Evolutionary conservation across 2,113 vertebrate genomes (phyloP).

Genomic region (Manacus vitellinus): DNA sequence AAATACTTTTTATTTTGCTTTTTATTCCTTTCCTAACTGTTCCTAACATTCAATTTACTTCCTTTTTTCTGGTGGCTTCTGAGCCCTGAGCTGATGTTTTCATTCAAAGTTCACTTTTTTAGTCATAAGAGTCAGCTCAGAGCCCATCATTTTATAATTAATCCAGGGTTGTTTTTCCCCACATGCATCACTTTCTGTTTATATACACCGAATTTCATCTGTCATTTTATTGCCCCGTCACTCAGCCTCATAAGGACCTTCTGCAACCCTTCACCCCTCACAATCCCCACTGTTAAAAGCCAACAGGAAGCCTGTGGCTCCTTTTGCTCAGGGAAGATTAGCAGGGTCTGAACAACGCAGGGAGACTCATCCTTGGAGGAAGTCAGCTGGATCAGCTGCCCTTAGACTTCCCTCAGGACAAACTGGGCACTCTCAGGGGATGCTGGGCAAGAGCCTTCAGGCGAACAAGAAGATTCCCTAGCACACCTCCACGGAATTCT

Average conservation of each 20-base stretch:
- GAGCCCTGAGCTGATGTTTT: slow-evolving; percentile 18
- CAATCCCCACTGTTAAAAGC: slow-evolving; percentile 35
- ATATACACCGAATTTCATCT: slow-evolving; percentile 36
- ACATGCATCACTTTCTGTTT: slow-evolving; percentile 21
- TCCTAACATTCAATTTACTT: background rate
- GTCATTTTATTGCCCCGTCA: slow-evolving; percentile 53
- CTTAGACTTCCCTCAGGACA: background rate
- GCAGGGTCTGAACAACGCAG: background rate
- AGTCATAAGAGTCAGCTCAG: background rate
- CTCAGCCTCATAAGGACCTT: slow-evolving; percentile 53
- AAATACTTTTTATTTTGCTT: background rate
- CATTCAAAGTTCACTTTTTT: slow-evolving; percentile 29
- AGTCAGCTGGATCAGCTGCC: background rate
- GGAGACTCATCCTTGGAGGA: background rate
- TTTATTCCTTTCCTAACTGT: background rate
- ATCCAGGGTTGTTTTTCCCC: background rate
- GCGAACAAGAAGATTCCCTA: background rate
- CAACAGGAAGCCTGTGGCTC: slow-evolving; percentile 24
- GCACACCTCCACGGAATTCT: accelerated
- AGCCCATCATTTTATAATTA: background rate
- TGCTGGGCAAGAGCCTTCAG: background rate
- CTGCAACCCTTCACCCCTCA: slow-evolving; percentile 59
- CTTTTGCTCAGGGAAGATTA: background rate
- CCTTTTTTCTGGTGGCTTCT: background rate
- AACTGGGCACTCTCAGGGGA: background rate